Evolutionary conservation across 2,113 vertebrate species (phyloP).

Genomic region (Nothocercus julius): DNA sequence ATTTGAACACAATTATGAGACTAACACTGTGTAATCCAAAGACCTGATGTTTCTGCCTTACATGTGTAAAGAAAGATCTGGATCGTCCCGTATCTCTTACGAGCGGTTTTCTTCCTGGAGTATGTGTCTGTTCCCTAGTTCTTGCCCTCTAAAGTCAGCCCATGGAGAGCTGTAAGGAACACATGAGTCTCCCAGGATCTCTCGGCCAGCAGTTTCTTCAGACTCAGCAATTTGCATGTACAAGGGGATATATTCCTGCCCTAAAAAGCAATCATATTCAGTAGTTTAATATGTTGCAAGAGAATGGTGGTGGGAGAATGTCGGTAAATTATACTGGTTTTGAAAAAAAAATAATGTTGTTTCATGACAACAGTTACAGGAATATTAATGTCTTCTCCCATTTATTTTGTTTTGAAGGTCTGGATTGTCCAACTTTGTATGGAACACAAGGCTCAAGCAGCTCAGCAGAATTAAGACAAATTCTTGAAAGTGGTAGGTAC

Average conservation of each 20-base stretch:
- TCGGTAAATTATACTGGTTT: neutral
- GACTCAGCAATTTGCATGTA: neutral
- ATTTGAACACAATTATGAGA: neutral
- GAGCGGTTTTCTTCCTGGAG: neutral
- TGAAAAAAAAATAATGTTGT: neutral
- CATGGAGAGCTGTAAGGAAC: neutral
- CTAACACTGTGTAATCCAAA: neutral
- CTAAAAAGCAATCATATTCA: neutral
- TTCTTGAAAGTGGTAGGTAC: slow-evolving; percentile 88
- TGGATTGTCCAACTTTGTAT: slow-evolving; percentile 91
- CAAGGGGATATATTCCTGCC: neutral
- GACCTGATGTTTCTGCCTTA: neutral
- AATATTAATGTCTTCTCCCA: neutral
- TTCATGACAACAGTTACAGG: neutral
- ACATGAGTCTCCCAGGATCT: neutral
- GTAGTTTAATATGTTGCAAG: neutral
- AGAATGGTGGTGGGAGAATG: neutral
- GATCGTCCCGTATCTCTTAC: neutral
- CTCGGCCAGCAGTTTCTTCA: neutral
- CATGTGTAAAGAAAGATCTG: neutral
- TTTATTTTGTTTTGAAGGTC: slow-evolving; percentile 78
- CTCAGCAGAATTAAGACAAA: slow-evolving; percentile 88
- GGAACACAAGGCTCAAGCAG: slow-evolving; percentile 86
- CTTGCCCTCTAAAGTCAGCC: neutral
- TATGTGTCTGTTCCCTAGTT: neutral